Conservation (phyloP, 2,113 vertebrate genomes). For the Pao palembangensis region DNA sequence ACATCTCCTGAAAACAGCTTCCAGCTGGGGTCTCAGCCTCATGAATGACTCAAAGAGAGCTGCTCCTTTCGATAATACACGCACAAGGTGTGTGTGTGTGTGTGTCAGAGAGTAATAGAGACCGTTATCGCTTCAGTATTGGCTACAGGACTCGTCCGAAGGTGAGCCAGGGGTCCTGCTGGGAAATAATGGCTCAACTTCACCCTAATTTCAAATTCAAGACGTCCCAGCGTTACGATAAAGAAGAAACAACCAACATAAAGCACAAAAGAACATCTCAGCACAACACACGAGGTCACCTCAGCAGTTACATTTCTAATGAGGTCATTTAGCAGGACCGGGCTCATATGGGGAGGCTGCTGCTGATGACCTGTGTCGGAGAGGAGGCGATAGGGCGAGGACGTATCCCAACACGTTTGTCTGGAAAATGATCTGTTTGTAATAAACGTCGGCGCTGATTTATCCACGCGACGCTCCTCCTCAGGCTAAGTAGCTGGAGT, state of each 20-base stretch:
- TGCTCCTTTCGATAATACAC: constrained; percentile 6
- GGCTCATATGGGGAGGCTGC: too few relatives aligned
- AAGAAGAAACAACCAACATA: not conserved
- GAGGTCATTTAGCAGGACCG: too few relatives aligned
- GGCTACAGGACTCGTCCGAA: constrained; percentile 9
- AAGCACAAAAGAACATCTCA: too few relatives aligned
- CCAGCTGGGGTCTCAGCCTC: constrained; percentile 6
- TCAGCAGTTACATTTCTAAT: too few relatives aligned
- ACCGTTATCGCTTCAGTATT: not conserved
- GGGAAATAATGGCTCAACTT: constrained; percentile 2
- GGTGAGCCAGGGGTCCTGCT: constrained; percentile 1
- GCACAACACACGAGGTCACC: too few relatives aligned
- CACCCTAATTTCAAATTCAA: not conserved
- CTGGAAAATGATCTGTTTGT: too few relatives aligned
- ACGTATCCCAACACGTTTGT: too few relatives aligned
- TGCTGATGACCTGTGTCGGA: too few relatives aligned
- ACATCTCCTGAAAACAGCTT: constrained; percentile 1
- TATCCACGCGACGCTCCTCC: too few relatives aligned
- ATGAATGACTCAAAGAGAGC: not conserved
- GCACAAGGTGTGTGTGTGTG: not conserved
- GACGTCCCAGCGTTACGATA: not conserved
- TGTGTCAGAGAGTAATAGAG: not conserved
- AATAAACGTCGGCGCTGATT: too few relatives aligned
- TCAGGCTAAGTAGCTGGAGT: too few relatives aligned
- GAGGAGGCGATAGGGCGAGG: too few relatives aligned